phyloP scores from a whole-genome alignment of 2,797 vertebrate species.

The Acanthornis magna region DNA sequence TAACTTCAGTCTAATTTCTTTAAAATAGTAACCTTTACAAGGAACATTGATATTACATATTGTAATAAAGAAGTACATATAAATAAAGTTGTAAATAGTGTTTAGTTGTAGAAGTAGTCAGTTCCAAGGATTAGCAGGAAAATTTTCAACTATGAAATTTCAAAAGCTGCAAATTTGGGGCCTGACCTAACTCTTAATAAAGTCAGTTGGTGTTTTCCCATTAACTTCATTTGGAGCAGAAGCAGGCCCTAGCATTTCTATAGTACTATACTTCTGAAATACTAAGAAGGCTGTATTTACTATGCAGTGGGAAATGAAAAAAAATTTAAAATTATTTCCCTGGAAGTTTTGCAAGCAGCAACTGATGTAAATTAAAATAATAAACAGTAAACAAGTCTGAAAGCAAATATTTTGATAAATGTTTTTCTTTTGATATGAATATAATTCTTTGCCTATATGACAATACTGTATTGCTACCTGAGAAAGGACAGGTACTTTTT shows the following conservation, averaged over 20 bases:
- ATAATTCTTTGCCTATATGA: slow-evolving; percentile 17
- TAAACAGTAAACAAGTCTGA: slow-evolving; percentile 61
- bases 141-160: slow-evolving; percentile 42
- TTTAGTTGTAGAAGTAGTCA: slow-evolving; percentile 45
- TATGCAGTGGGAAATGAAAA: slow-evolving; percentile 54
- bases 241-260: slow-evolving; percentile 32
- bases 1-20: slow-evolving; percentile 70
- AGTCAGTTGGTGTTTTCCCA: slow-evolving; percentile 42
- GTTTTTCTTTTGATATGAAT: slow-evolving; percentile 53
- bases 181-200: slow-evolving; percentile 35
- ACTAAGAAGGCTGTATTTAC: slow-evolving; percentile 54
- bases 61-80: slow-evolving; percentile 67
- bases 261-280: slow-evolving; percentile 60
- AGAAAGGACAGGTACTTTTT: not conserved
- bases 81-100: slow-evolving; percentile 67
- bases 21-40: slow-evolving; percentile 66
- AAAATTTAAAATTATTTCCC: slow-evolving; percentile 48
- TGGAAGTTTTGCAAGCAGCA: slow-evolving; percentile 61
- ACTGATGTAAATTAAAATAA: slow-evolving; percentile 63
- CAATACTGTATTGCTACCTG: not conserved
- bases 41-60: slow-evolving; percentile 67
- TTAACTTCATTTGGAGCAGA: slow-evolving; percentile 45
- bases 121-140: slow-evolving; percentile 45
- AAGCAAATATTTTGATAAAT: slow-evolving; percentile 67
- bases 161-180: slow-evolving; percentile 22